Percentiles rank a stretch among this genome's conserved stretches.
Evolutionary conservation across 2,113 vertebrate species (phyloP).

Genomic region (Lasiurus borealis): DNA sequence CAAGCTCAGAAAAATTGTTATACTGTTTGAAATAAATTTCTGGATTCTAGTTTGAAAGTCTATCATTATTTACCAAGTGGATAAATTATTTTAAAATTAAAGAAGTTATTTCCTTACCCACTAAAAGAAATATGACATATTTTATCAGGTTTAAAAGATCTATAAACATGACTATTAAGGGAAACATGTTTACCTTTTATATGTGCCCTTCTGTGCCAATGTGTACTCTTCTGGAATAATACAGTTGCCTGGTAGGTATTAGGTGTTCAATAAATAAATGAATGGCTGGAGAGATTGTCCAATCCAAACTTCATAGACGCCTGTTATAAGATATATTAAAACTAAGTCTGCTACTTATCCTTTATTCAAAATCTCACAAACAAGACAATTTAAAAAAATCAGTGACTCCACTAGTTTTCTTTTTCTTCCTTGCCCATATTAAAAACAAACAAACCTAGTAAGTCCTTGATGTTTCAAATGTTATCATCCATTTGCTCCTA

Average conservation of each 20-base stretch:
- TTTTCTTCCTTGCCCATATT: not conserved
- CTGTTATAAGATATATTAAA: not conserved
- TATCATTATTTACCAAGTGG: not conserved
- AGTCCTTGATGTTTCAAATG: not conserved
- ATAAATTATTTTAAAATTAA: conserved; percentile 49
- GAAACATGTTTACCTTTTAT: not conserved
- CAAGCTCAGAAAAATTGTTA: not conserved
- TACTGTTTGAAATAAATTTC: not conserved
- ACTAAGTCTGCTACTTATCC: not conserved
- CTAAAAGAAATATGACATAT: not conserved
- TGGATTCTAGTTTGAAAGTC: not conserved
- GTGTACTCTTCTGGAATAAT: not conserved
- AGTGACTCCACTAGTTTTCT: not conserved
- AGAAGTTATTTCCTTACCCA: not conserved
- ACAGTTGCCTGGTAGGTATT: not conserved
- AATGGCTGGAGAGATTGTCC: not conserved
- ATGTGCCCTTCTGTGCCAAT: not conserved
- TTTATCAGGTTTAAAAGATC: not conserved
- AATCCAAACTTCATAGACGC: not conserved
- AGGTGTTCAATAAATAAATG: not conserved
- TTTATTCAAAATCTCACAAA: conserved; percentile 23
- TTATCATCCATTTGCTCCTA: not conserved
- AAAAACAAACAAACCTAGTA: not conserved
- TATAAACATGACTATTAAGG: not conserved
- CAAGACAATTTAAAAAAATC: not conserved